Base-by-base conservation (phyloP, 2,888 invertebrate species). In the Ischnus inquisitorius region DNA sequence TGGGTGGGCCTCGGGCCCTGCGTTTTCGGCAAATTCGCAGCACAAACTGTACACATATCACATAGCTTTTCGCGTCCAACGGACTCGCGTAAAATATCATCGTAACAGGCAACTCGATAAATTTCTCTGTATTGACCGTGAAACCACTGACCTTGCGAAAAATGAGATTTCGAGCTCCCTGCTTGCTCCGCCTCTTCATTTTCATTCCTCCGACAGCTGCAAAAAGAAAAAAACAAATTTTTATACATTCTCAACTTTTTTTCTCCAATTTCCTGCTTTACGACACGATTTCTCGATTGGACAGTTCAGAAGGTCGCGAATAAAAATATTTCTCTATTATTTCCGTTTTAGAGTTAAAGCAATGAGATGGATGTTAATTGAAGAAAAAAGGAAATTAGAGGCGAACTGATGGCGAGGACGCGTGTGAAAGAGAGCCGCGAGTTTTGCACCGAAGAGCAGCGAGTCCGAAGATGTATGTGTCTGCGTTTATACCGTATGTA, bases 11-110 rank as follows among this genome's bases (percentile, higher is more conserved):
- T 86, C 87, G 60, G 14, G 83, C 72, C 82, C 60, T 71, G 54
- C 60, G 69, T 75, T 82, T 54, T 67, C 76, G 46, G 19, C 54
- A 19, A 22, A 54, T 54, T 22, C 54, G 22, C 22, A 54, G 10
- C 54, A 22, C 22, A 22, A 12, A 2, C 46, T 39, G 16, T 39
- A 43, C 64, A 75, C 43, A 64, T 76, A 67, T 14, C 79, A 48
- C 75, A 72, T 34, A 71, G 22, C 48, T 28, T 14, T 46, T 28
- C 54, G 77, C 54, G 4, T 72, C 46, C 19, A 14, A 12, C 8
- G 69, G 48, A 81, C 81, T 62, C 89, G 90, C 88, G 91, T 91
- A 91, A 92, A 92, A 92, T 92, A 92, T 92, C 91, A 91, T 91
- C 90, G 89, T 91, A 88, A 90, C 88, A 34, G 88, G 89, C 89